phyloP scores from a whole-genome alignment of 1,140 invertebrate species.

The Ganaspis sp. region DNA sequence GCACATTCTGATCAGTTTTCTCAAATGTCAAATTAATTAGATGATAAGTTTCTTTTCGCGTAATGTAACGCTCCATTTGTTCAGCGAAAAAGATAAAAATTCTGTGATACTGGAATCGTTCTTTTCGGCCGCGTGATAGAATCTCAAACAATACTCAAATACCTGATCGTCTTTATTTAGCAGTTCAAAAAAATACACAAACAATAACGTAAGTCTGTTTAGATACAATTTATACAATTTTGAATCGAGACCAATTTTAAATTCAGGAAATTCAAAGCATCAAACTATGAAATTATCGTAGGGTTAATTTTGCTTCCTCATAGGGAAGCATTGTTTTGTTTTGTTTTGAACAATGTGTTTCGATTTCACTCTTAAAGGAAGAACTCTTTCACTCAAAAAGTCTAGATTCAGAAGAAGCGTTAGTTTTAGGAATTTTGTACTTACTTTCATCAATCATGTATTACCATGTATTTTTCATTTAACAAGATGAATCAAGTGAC shows the following conservation, averaged over 20 bases:
- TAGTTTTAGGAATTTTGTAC: constrained; percentile 71
- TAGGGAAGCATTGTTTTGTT: too few relatives aligned
- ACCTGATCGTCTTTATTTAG: neutral
- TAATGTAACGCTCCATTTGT: constrained; percentile 29
- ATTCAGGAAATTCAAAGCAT: neutral
- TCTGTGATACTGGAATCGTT: constrained; percentile 64
- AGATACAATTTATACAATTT: too few relatives aligned
- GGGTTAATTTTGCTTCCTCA: neutral
- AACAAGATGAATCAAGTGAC: neutral
- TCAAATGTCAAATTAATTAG: neutral
- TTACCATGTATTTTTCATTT: neutral
- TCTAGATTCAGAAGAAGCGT: constrained; percentile 29
- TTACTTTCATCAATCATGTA: constrained; percentile 60
- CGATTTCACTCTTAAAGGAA: neutral
- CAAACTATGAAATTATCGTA: constrained; percentile 10
- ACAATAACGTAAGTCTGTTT: neutral
- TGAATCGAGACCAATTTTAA: constrained; percentile 4
- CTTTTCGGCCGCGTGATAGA: constrained; percentile 48
- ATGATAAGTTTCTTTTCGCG: neutral
- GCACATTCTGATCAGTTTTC: constrained; percentile 1
- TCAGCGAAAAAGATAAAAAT: constrained; percentile 48
- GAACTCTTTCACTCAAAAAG: constrained; percentile 17
- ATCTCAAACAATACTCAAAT: constrained; percentile 43
- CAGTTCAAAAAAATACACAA: neutral
- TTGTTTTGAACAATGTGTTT: too few relatives aligned